A percentile compares a stretch with the other conserved stretches of the same genome.
These are phyloP conservation scores for Mallateleia sp. DNA, from an alignment of 2,888 invertebrate genomes.

Conservation along the genomic window DNA sequence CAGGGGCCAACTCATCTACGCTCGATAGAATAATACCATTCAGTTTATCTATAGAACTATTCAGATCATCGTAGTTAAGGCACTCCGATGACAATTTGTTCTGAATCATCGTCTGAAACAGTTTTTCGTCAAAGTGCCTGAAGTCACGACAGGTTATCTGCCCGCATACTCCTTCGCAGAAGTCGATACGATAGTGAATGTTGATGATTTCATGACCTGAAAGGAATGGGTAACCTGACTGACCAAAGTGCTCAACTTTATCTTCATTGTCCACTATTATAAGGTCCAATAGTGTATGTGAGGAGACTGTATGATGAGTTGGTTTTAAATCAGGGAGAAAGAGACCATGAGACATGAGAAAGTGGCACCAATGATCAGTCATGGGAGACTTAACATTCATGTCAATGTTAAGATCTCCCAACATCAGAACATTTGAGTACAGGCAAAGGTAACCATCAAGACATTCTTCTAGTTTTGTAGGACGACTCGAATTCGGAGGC, in stretches of 20 bases:
- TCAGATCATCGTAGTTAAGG: neutral
- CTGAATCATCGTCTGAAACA: neutral
- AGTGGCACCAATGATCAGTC: neutral
- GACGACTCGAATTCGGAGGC: conserved; percentile 1
- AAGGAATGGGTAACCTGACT: conserved; percentile 31
- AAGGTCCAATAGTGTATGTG: conserved; percentile 19
- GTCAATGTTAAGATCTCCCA: conserved; percentile 47
- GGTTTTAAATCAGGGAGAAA: neutral
- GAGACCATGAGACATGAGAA: neutral
- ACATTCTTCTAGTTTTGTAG: neutral
- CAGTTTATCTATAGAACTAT: neutral
- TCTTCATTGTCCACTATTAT: conserved; percentile 1
- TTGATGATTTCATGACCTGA: conserved; percentile 36
- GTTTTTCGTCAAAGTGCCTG: neutral
- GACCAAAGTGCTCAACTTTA: neutral
- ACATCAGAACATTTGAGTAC: neutral
- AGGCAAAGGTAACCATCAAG: neutral
- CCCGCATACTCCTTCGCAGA: neutral
- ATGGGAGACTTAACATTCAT: neutral
- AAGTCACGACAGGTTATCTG: neutral
- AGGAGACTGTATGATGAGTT: conserved; percentile 10
- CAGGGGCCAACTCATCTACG: neutral
- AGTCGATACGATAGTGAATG: neutral
- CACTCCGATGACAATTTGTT: no score
- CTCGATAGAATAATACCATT: neutral